Evolutionary conservation across 1,140 invertebrate species (phyloP), one percentile per base, ranked within the genome.

Genomic region (Sipha flava): DNA sequence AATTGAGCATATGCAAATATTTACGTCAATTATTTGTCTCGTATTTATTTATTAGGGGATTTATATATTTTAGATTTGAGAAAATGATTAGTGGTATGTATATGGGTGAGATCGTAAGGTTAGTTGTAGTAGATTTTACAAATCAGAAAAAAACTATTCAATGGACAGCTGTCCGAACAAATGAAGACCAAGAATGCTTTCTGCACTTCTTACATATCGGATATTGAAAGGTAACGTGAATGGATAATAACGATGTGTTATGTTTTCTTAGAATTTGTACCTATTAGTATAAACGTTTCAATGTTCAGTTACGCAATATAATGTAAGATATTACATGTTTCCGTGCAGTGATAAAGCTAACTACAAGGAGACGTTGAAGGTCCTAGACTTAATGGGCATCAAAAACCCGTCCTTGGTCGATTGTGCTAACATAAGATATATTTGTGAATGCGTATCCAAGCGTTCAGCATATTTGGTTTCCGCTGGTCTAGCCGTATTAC

Each of bases 201-300:
- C 85, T 94, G 94, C 86, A 98, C 97, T 0, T 97, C 98, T 90
- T 98, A 95, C 85, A 93, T 99, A 1, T 98, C 97, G 0, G 95
- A 98, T 88, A 98, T 99, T 80, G 97, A 98, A 86, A 92, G 87
- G 91, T 92, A n/a, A n/a, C n/a, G n/a, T n/a, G n/a, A n/a, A n/a
- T n/a, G n/a, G n/a, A n/a, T n/a, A n/a, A n/a, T n/a, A n/a, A n/a
- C n/a, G n/a, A n/a, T n/a, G n/a, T n/a, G n/a, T n/a, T n/a, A n/a
- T n/a, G n/a, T n/a, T n/a, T n/a, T n/a, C n/a, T n/a, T n/a, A n/a
- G n/a, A n/a, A n/a, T n/a, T n/a, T n/a, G n/a, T n/a, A n/a, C n/a
- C n/a, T n/a, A n/a, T n/a, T n/a, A n/a, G n/a, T n/a, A n/a, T n/a
- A n/a, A n/a, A n/a, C n/a, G n/a, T n/a, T n/a, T n/a, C n/a, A n/a